Percentiles rank a stretch among this genome's conserved stretches.
phyloP scores from a whole-genome alignment of 2,888 invertebrate species.

The Polyploca ridens region DNA sequence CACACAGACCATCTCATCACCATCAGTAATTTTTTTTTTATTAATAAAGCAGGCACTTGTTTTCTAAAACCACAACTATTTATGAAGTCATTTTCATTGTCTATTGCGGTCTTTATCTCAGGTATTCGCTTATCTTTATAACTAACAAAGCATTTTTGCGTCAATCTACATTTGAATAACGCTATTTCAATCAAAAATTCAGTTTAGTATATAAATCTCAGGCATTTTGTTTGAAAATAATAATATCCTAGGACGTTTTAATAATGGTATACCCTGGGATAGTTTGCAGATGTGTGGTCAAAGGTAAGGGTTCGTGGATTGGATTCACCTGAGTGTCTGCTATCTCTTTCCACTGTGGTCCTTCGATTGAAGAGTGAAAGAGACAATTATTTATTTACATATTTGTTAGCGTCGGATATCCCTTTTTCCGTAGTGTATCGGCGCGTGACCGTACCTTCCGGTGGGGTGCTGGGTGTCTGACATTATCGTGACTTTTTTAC shows the following conservation, averaged over 20 bases:
- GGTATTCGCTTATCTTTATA: constrained; percentile 7
- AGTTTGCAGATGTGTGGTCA: neutral
- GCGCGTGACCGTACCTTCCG: constrained; percentile 78
- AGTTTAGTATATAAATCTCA: neutral
- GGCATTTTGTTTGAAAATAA: neutral
- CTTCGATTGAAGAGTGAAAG: constrained; percentile 29
- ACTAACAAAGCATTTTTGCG: neutral
- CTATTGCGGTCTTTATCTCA: constrained; percentile 1
- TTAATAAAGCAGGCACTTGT: neutral
- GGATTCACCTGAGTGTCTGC: constrained; percentile 29
- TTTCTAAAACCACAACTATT: neutral
- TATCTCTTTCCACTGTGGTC: constrained; percentile 29
- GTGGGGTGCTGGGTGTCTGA: constrained; percentile 50
- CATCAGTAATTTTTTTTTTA: neutral
- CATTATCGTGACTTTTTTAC: constrained; percentile 56
- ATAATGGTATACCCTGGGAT: neutral
- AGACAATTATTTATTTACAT: constrained; percentile 29
- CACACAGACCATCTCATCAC: neutral
- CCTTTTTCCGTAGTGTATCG: constrained; percentile 70
- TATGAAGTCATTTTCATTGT: constrained; percentile 2
- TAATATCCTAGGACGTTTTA: too few species aligned
- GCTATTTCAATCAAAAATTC: neutral
- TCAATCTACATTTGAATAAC: neutral
- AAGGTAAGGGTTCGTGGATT: neutral
- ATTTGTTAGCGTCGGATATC: constrained; percentile 65